Evolutionary conservation across 2,888 invertebrate species (phyloP), one percentile per base, ranked within the genome.

Genomic region (Acheta domesticus): DNA sequence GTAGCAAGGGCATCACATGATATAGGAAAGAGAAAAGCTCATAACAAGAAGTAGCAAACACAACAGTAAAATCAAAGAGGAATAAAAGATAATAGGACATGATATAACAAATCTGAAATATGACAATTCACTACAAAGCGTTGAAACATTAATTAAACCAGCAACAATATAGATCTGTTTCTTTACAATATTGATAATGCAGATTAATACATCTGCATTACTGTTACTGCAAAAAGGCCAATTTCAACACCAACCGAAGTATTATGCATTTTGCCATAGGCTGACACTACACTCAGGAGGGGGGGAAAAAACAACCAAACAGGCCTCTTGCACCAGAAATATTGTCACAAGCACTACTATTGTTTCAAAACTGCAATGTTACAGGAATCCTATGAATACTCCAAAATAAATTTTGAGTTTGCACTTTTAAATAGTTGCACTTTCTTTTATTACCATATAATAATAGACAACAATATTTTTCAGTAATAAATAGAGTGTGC

Each of bases 101-200:
- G 62, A 62, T 62, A 62, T 62, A 62, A 62, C 62, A 62, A 62
- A 62, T 62, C 14, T 62, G 62, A 62, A 62, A 14, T 36, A 36
- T 62, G 62, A 62, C 62, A 62, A 76, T 76, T 75, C n/a, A n/a
- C 21, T n/a, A 76, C n/a, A 12, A 36, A 36, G 36, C 48, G n/a
- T 76, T n/a, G 76, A 23, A 48, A 76, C 49, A 36, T 75, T 75
- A 23, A 23, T 76, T 23, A 76, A 76, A 76, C 76, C 76, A 76
- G 49, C 76, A 48, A 76, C 76, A 76, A 76, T 12, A 48, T 48
- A 76, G n/a, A 48, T 48, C 20, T 76, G 76, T 49, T 49, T 76
- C 76, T 49, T 76, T n/a, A 49, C 49, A 76, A 48, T 48, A 75
- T 23, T 76, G 48, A 20, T 48, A 23, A 49, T 36, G 36, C 36